These are phyloP conservation scores for Oasisia sp. DNA, from an alignment of 2,888 invertebrate species.

Conservation along the genomic window DNA sequence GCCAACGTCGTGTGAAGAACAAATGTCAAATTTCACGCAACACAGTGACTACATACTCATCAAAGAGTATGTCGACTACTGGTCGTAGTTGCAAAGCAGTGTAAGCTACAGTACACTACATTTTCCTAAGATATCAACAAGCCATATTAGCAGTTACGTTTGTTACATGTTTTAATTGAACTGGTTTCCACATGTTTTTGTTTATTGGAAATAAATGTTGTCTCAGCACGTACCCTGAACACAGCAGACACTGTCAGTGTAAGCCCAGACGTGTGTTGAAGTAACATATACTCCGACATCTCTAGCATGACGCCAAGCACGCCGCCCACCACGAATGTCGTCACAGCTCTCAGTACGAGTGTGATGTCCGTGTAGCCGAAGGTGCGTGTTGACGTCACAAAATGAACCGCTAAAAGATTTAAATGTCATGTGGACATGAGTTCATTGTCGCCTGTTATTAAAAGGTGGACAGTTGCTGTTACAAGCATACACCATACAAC, in stretches of 20 bases:
- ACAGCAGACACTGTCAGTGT: conserved; percentile 96
- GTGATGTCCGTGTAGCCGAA: conserved; percentile 67
- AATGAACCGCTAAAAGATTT: conserved; percentile 65
- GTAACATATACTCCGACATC: conserved; percentile 90
- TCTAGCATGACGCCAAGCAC: conserved; percentile 68
- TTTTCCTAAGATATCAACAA: too few relatives aligned
- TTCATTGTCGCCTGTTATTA: neutral
- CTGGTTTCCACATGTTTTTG: too few relatives aligned
- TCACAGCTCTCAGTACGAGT: conserved; percentile 60
- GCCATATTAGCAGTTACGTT: too few relatives aligned
- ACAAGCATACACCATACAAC: too few relatives aligned
- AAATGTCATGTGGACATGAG: neutral
- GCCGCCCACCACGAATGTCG: conserved; percentile 60
- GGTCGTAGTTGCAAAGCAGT: too few relatives aligned
- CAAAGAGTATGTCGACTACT: too few relatives aligned
- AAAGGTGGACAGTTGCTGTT: neutral
- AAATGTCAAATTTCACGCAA: too few relatives aligned
- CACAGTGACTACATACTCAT: too few relatives aligned
- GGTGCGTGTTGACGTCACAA: conserved; percentile 68
- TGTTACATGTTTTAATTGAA: too few relatives aligned
- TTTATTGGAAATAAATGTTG: too few relatives aligned
- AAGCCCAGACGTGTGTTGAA: conserved; percentile 93
- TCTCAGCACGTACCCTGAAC: conserved; percentile 80
- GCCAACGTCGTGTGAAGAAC: too few relatives aligned
- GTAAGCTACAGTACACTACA: too few relatives aligned